Conservation (phyloP, 2,888 invertebrate genomes). For the Catocala fraxini region DNA sequence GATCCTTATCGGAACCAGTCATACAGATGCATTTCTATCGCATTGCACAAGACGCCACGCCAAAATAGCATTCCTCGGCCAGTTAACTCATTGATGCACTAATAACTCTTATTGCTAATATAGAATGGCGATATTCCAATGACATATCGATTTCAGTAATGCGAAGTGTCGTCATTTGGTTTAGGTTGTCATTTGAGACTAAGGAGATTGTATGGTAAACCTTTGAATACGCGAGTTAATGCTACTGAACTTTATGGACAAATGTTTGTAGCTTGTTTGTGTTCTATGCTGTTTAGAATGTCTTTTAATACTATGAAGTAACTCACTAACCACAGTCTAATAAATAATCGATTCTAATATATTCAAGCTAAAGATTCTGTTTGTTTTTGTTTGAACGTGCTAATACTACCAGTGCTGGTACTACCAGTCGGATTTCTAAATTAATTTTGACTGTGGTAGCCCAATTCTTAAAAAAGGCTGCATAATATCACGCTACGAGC, state of each 20-base stretch:
- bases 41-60: conserved; percentile 64
- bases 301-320: too few relatives aligned
- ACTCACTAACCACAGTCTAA: too few relatives aligned
- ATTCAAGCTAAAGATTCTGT: too few relatives aligned
- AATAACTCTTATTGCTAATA: conserved; percentile 39
- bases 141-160: conserved; percentile 40
- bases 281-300: neutral
- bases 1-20: conserved; percentile 64
- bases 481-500: too few relatives aligned
- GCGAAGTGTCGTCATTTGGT: conserved; percentile 24
- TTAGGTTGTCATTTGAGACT: conserved; percentile 34
- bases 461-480: too few relatives aligned
- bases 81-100: conserved; percentile 41
- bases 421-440: too few relatives aligned
- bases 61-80: conserved; percentile 60
- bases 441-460: too few relatives aligned
- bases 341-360: too few relatives aligned
- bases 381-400: too few relatives aligned
- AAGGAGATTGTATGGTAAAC: neutral
- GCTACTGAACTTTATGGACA: neutral
- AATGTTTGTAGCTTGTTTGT: neutral
- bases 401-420: too few relatives aligned
- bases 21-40: conserved; percentile 61
- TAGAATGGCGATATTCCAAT: conserved; percentile 40
- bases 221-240: neutral